Conservation (phyloP, 2,113 vertebrate species). For the Chaetodon auriga region DNA sequence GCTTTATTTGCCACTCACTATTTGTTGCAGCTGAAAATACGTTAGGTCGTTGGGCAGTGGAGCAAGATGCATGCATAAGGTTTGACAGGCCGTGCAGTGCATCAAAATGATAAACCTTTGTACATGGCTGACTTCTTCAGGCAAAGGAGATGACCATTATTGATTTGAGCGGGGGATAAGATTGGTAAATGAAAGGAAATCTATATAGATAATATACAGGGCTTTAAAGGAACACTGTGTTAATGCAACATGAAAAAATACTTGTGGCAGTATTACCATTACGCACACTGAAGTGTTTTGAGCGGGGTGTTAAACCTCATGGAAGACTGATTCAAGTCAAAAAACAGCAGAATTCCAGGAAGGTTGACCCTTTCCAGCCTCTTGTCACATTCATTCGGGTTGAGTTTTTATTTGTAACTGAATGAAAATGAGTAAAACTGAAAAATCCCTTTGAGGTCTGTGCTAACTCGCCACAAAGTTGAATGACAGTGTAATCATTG, state of each 20-base stretch:
- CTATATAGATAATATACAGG: conserved; percentile 35
- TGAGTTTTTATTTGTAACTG: background rate
- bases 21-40: conserved; percentile 14
- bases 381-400: background rate
- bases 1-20: conserved; percentile 39
- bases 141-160: conserved; percentile 44
- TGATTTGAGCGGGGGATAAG: conserved; percentile 29
- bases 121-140: conserved; percentile 9
- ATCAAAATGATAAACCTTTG: conserved; percentile 26
- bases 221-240: conserved; percentile 28
- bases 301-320: background rate
- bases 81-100: conserved; percentile 22
- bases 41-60: conserved; percentile 28
- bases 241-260: background rate
- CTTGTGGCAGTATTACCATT: background rate
- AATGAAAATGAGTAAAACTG: background rate
- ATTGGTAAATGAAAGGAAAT: conserved; percentile 47
- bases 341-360: too few relatives aligned
- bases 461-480: background rate
- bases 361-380: background rate
- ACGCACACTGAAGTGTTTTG: background rate
- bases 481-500: background rate
- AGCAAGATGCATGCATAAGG: background rate
- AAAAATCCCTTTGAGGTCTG: background rate
- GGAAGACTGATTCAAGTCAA: background rate